A percentile compares a stretch with the other conserved stretches of the same genome.
Conservation (phyloP, 2,888 invertebrate genomes). For the Agonopterix heracliana region DNA sequence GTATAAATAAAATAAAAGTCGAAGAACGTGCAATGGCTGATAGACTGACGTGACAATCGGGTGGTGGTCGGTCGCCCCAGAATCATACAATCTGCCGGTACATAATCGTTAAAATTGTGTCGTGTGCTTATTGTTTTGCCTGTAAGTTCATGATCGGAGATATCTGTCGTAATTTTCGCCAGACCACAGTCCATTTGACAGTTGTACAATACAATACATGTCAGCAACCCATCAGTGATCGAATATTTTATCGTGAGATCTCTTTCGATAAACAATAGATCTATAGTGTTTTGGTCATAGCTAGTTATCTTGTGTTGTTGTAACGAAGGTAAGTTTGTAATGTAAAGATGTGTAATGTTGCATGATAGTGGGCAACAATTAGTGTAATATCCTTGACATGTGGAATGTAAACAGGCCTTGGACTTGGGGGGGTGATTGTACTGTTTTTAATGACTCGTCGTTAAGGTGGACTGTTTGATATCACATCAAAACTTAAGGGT, state of each 20-base stretch:
- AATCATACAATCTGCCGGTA: slow-evolving; percentile 42
- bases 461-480: no score
- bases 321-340: no score
- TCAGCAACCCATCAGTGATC: slow-evolving; percentile 24
- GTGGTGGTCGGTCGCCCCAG: slow-evolving; percentile 27
- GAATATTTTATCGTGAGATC: slow-evolving; percentile 8
- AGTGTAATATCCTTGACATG: no score
- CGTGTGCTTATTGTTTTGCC: slow-evolving; percentile 41
- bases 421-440: no score
- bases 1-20: slow-evolving; percentile 52
- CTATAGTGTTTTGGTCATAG: no score
- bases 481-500: no score
- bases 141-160: slow-evolving; percentile 32
- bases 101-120: slow-evolving; percentile 42
- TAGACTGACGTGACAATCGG: slow-evolving; percentile 31
- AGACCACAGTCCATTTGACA: slow-evolving; percentile 21
- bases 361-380: no score
- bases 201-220: slow-evolving; percentile 10
- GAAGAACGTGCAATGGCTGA: slow-evolving; percentile 40
- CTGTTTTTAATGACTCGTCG: no score
- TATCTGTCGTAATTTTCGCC: slow-evolving; percentile 20
- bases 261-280: slow-evolving; percentile 41
- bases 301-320: no score
- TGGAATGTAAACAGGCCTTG: no score
- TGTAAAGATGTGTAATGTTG: no score